These are phyloP conservation scores for Alcedo quadribrachys DNA, from an alignment of 2,797 vertebrate species.

Conservation along the genomic window DNA sequence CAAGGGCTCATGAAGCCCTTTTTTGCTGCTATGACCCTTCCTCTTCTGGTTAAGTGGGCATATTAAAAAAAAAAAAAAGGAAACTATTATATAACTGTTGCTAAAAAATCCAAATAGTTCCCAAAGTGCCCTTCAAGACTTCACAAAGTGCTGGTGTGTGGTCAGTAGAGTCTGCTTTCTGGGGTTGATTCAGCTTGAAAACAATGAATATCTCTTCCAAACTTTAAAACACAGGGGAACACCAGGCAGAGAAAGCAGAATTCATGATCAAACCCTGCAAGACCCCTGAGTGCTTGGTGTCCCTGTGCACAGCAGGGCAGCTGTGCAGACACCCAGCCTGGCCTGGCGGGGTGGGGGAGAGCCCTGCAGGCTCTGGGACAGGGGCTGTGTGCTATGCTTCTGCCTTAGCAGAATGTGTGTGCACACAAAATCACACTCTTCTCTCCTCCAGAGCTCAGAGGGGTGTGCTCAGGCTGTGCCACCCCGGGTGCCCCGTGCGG, in stretches of 20 bases:
- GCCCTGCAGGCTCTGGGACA: too few relatives aligned
- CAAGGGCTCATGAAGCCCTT: too few relatives aligned
- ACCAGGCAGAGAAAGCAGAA: not conserved
- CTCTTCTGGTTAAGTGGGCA: too few relatives aligned
- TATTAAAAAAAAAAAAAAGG: not conserved
- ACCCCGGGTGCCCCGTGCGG: not conserved
- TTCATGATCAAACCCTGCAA: constrained; percentile 13
- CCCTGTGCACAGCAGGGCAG: too few relatives aligned
- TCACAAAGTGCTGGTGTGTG: not conserved
- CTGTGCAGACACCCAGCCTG: too few relatives aligned
- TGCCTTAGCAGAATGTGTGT: not conserved
- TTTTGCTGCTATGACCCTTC: too few relatives aligned
- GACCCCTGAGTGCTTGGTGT: not conserved
- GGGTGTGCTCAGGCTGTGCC: not conserved
- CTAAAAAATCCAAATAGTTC: fast-evolving
- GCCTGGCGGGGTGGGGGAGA: too few relatives aligned
- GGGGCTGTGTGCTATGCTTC: not conserved
- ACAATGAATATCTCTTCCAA: not conserved
- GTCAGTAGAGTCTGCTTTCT: not conserved
- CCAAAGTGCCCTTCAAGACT: not conserved
- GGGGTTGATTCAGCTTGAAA: not conserved
- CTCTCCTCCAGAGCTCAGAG: not conserved
- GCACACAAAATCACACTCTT: not conserved
- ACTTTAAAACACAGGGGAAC: not conserved
- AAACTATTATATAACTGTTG: not conserved